These are phyloP conservation scores for Pyrochroa serraticornis DNA, from an alignment of 2,888 invertebrate species.

Conservation along the genomic window DNA sequence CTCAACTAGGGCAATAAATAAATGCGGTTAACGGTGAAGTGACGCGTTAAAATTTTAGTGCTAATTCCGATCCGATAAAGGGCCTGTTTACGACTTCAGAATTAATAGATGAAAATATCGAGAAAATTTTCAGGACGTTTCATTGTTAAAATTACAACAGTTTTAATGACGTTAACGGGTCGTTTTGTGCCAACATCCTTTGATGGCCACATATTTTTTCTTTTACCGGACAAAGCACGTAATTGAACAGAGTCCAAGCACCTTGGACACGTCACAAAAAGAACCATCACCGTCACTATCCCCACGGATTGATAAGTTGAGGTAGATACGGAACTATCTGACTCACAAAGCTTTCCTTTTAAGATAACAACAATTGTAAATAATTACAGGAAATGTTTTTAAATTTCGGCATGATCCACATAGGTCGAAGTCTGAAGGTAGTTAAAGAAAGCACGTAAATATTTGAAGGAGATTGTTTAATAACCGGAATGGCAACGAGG, in stretches of 20 bases:
- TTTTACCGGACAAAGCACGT: constrained; percentile 26
- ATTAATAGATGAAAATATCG: constrained; percentile 36
- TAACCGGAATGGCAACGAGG: neutral
- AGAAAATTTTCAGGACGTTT: constrained; percentile 42
- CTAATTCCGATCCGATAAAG: constrained; percentile 9
- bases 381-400: too few species aligned
- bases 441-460: too few species aligned
- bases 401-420: too few species aligned
- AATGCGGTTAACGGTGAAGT: neutral
- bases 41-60: constrained; percentile 11
- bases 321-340: too few species aligned
- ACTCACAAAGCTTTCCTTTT: too few species aligned
- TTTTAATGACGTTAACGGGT: constrained; percentile 35
- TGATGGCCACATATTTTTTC: constrained; percentile 27
- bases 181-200: constrained; percentile 33
- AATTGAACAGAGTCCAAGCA: constrained; percentile 1
- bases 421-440: too few species aligned
- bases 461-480: too few species aligned
- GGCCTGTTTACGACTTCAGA: constrained; percentile 5
- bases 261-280: too few species aligned
- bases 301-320: too few species aligned
- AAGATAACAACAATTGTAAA: too few species aligned
- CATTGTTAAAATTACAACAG: constrained; percentile 37
- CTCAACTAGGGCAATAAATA: neutral
- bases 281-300: too few species aligned